Evolutionary conservation across 2,888 invertebrate species (phyloP).

Genomic region (Campoletis raptor): DNA sequence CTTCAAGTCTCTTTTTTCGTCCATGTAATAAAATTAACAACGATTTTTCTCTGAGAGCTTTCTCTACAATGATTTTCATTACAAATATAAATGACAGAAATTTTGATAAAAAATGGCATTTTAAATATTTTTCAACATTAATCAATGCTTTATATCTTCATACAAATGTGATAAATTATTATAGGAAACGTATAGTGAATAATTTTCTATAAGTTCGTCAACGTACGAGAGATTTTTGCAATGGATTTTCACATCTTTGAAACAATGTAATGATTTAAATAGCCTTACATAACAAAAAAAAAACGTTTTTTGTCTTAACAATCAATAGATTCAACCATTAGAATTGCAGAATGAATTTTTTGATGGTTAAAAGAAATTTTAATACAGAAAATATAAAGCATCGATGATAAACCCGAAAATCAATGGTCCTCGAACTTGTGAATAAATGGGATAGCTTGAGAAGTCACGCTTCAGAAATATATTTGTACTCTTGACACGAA

Average conservation of each 20-base stretch:
- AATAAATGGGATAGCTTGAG: not conserved
- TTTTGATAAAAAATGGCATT: no score
- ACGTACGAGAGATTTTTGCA: not conserved
- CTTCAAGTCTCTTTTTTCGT: no score
- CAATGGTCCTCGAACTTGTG: not conserved
- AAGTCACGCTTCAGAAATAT: conserved; percentile 60
- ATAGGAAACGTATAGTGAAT: not conserved
- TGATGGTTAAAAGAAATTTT: not conserved
- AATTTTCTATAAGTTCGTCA: not conserved
- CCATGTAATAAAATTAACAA: no score
- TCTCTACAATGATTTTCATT: no score
- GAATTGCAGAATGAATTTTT: not conserved
- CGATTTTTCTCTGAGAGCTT: no score
- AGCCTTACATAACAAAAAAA: not conserved
- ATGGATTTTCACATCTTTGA: not conserved
- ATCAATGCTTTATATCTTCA: no score
- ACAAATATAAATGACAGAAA: no score
- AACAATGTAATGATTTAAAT: not conserved
- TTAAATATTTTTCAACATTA: no score
- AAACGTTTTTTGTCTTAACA: not conserved
- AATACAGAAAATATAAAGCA: not conserved
- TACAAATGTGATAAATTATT: not conserved
- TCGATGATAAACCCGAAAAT: not conserved
- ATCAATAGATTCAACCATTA: not conserved
- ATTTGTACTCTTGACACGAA: conserved; percentile 57